These are phyloP conservation scores for western clawed frog (Xenopus tropicalis) DNA, from an alignment of 2,113 vertebrate species.

Conservation along the genomic window DNA sequence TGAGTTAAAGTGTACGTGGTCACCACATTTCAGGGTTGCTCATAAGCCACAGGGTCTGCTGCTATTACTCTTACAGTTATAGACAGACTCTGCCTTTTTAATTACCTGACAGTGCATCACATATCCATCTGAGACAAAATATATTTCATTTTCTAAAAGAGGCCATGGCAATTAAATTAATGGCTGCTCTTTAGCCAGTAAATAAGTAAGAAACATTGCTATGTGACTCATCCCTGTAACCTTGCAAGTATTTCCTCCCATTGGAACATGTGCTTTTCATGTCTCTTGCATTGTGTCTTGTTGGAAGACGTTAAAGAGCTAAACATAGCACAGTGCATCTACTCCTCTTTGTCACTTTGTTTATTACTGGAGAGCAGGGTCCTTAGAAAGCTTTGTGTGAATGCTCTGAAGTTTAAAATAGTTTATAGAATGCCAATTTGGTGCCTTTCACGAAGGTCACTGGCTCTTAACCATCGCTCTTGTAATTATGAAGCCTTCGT, in stretches of 20 bases:
- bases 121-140: no score
- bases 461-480: neutral
- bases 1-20: no score
- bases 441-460: slow-evolving; percentile 34
- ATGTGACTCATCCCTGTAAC: slow-evolving; percentile 18
- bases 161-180: no score
- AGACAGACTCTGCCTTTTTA: no score
- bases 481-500: slow-evolving; percentile 24
- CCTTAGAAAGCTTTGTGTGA: slow-evolving; percentile 7
- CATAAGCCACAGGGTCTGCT: no score
- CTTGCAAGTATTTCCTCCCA: slow-evolving; percentile 11
- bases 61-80: no score
- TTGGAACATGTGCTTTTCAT: slow-evolving; percentile 16
- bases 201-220: no score
- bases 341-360: slow-evolving; percentile 1
- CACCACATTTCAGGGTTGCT: no score
- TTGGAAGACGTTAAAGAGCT: slow-evolving; percentile 5
- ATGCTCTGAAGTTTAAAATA: slow-evolving; percentile 23
- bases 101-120: no score
- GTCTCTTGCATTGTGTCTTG: slow-evolving; percentile 14
- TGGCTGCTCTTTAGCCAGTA: no score
- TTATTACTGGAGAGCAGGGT: slow-evolving; percentile 10
- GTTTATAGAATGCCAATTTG: slow-evolving; percentile 24
- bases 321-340: slow-evolving; percentile 16
- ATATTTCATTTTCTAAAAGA: no score